Conservation (phyloP, 1,140 invertebrate species). For the Octopus bimaculoides region DNA sequence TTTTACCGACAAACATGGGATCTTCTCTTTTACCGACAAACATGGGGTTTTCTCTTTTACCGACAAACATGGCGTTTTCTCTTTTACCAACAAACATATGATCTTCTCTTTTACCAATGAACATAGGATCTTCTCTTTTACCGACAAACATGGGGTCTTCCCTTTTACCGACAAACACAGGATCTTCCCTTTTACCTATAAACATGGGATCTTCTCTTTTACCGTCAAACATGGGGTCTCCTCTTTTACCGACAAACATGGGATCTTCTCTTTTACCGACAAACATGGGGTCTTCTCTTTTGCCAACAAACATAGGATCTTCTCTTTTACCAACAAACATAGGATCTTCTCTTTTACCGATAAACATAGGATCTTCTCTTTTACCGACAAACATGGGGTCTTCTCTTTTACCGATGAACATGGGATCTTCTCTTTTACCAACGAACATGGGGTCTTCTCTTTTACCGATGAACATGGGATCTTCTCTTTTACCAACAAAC, state of each 20-base stretch:
- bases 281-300: background rate
- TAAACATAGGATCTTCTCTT: constrained; percentile 11
- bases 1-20: constrained; percentile 17
- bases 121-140: background rate
- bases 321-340: constrained; percentile 15
- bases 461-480: constrained; percentile 23
- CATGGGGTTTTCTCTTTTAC: constrained; percentile 9
- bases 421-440: constrained; percentile 15
- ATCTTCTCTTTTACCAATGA: background rate
- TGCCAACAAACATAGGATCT: background rate
- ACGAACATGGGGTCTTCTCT: constrained; percentile 19
- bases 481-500: constrained; percentile 21
- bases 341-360: background rate
- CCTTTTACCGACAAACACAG: background rate
- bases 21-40: constrained; percentile 15
- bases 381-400: constrained; percentile 20
- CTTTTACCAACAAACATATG: background rate
- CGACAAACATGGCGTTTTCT: constrained; percentile 6
- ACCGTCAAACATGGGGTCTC: background rate
- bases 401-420: background rate
- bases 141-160: background rate
- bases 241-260: background rate
- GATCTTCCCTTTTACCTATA: background rate
- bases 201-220: background rate
- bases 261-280: background rate